These are phyloP conservation scores for Physella acuta DNA, from an alignment of 1,140 invertebrate genomes.

Conservation along the genomic window DNA sequence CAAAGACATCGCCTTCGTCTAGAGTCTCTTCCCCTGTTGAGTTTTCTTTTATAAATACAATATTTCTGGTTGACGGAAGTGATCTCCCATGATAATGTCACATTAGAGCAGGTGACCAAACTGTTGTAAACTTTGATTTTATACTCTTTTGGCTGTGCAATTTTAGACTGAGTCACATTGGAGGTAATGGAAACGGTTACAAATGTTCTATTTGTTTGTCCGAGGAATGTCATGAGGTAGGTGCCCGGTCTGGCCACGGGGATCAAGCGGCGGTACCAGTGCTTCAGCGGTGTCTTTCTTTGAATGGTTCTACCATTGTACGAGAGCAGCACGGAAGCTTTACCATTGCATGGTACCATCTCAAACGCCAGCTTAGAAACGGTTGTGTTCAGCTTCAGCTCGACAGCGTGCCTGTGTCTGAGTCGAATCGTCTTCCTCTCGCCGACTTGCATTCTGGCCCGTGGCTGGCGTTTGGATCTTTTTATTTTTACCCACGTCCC, in stretches of 20 bases:
- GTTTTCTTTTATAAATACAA: slow-evolving; percentile 51
- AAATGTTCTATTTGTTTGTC: slow-evolving; percentile 31
- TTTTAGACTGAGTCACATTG: slow-evolving; percentile 28
- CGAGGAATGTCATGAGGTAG: slow-evolving; percentile 40
- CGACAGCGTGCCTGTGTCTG: slow-evolving; percentile 23
- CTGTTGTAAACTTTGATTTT: slow-evolving; percentile 41
- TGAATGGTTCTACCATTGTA: slow-evolving; percentile 29
- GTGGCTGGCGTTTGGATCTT: slow-evolving; percentile 23
- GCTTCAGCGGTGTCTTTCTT: slow-evolving; percentile 27
- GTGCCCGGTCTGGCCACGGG: slow-evolving; percentile 34
- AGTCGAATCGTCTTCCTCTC: slow-evolving; percentile 36
- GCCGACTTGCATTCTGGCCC: slow-evolving; percentile 30
- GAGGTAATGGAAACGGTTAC: slow-evolving; percentile 37
- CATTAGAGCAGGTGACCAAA: slow-evolving; percentile 44
- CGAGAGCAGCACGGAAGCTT: slow-evolving; percentile 25
- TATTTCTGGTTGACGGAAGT: slow-evolving; percentile 49
- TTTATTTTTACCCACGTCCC: slow-evolving; percentile 40
- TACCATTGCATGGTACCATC: slow-evolving; percentile 33
- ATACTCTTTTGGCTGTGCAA: slow-evolving; percentile 43
- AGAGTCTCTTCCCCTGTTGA: slow-evolving; percentile 15
- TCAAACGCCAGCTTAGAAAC: slow-evolving; percentile 28
- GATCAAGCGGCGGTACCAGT: slow-evolving; percentile 37
- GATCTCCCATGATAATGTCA: slow-evolving; percentile 51
- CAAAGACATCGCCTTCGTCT: slow-evolving; percentile 27
- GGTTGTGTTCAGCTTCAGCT: slow-evolving; percentile 23